Conservation (phyloP, 2,797 vertebrate genomes). For the Aulostomus chinensis region DNA sequence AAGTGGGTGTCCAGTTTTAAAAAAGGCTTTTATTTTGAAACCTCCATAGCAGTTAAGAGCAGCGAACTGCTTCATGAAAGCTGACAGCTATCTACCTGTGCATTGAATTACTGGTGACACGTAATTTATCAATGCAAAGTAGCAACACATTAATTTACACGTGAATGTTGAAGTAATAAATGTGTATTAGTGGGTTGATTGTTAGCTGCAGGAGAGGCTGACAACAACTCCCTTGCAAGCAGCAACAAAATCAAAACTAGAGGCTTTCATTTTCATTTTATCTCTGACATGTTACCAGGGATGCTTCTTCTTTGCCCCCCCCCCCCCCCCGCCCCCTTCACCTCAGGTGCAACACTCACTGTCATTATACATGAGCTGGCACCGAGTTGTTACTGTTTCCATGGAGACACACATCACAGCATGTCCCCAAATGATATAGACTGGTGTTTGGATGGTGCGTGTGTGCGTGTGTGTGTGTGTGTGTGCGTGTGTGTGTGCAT, state of each 20-base stretch:
- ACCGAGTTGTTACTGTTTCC: slow-evolving; percentile 71
- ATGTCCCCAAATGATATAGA: slow-evolving; percentile 51
- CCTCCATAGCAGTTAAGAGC: too few relatives aligned
- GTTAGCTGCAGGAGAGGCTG: not conserved
- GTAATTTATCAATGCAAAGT: too few relatives aligned
- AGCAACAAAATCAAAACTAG: not conserved
- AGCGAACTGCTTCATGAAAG: too few relatives aligned
- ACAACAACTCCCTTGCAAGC: too few relatives aligned
- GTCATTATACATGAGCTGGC: slow-evolving; percentile 59
- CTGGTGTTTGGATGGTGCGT: slow-evolving; percentile 4
- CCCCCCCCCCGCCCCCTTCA: slow-evolving; percentile 12
- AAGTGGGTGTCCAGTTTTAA: too few relatives aligned
- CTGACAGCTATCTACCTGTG: too few relatives aligned
- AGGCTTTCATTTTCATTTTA: too few relatives aligned
- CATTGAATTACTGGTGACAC: too few relatives aligned
- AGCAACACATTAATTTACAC: too few relatives aligned
- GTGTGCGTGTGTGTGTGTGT: too few relatives aligned
- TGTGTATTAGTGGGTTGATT: not conserved
- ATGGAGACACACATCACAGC: slow-evolving; percentile 73
- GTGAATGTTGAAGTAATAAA: slow-evolving; percentile 1
- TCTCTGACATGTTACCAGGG: not conserved
- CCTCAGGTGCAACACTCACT: slow-evolving; percentile 51
- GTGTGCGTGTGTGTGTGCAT: slow-evolving; percentile 5
- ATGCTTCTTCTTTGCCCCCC: not conserved
- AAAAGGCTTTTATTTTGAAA: too few relatives aligned